A percentile compares a stretch with the other conserved stretches of the same genome.
phyloP scores from a whole-genome alignment of 2,888 invertebrate species.

The Gymnosoma rotundatum region DNA sequence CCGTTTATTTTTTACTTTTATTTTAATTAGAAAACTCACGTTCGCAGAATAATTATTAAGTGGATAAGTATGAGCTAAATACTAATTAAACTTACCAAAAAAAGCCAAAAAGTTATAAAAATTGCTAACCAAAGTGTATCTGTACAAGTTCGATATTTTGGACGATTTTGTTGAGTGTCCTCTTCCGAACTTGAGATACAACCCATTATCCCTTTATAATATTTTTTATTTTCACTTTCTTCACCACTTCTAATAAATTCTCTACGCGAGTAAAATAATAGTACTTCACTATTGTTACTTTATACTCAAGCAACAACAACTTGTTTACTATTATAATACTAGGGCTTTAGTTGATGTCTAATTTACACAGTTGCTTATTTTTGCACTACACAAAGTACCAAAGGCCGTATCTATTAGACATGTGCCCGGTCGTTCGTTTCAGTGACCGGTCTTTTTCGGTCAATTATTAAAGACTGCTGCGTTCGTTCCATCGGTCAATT shows the following conservation, averaged over 20 bases:
- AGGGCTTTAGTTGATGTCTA: constrained; percentile 25
- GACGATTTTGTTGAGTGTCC: constrained; percentile 77
- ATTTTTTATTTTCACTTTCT: constrained; percentile 19
- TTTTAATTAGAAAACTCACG: not conserved
- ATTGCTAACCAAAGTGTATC: constrained; percentile 91
- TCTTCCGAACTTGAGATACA: constrained; percentile 86
- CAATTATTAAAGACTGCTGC: too few relatives aligned
- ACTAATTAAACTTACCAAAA: constrained; percentile 86
- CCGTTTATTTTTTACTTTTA: not conserved
- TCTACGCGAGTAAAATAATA: constrained; percentile 13
- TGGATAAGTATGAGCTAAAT: not conserved
- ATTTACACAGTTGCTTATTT: constrained; percentile 30
- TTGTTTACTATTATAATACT: constrained; percentile 17
- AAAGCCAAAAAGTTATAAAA: constrained; percentile 91
- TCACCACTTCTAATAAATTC: constrained; percentile 35
- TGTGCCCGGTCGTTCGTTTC: too few relatives aligned
- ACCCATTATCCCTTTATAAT: constrained; percentile 82
- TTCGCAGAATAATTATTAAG: not conserved
- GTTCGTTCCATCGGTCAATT: too few relatives aligned
- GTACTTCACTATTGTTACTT: constrained; percentile 19
- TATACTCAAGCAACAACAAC: constrained; percentile 51
- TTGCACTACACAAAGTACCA: not conserved
- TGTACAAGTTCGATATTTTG: constrained; percentile 90
- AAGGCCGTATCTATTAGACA: too few relatives aligned
- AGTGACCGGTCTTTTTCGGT: too few relatives aligned